Conservation (phyloP, 2,113 vertebrate species). For the Pelvicachromis taeniatus region DNA sequence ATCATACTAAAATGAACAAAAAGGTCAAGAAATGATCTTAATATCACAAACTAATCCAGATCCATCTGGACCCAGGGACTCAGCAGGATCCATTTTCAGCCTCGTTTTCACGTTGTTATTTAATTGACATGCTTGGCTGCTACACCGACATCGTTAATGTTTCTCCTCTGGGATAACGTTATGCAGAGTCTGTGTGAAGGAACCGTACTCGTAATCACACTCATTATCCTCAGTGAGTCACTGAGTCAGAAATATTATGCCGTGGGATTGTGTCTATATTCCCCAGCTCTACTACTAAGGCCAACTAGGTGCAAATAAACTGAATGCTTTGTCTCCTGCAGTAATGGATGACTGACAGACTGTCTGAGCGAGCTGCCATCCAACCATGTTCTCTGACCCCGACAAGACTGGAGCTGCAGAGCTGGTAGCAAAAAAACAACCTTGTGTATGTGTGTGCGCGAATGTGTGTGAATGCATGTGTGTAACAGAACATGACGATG, state of each 20-base stretch:
- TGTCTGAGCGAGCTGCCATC: constrained; percentile 48
- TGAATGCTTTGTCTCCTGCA: constrained; percentile 31
- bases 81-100: not conserved
- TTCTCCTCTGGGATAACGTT: not conserved
- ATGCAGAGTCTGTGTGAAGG: not conserved
- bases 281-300: not conserved
- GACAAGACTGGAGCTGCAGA: constrained; percentile 31
- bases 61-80: not conserved
- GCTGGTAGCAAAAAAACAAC: constrained; percentile 20
- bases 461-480: constrained; percentile 9
- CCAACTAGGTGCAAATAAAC: constrained; percentile 40
- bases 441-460: not conserved
- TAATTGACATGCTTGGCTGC: not conserved
- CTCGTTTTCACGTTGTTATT: not conserved
- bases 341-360: constrained; percentile 57
- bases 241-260: not conserved
- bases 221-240: not conserved
- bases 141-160: not conserved
- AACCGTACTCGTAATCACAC: not conserved
- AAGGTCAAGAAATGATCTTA: not conserved
- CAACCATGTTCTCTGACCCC: constrained; percentile 52
- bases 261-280: not conserved
- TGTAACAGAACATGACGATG: constrained; percentile 48
- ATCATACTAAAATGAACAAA: not conserved
- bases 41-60: not conserved